Conservation (phyloP, 2,797 vertebrate species). For the Cyprinella venusta region DNA sequence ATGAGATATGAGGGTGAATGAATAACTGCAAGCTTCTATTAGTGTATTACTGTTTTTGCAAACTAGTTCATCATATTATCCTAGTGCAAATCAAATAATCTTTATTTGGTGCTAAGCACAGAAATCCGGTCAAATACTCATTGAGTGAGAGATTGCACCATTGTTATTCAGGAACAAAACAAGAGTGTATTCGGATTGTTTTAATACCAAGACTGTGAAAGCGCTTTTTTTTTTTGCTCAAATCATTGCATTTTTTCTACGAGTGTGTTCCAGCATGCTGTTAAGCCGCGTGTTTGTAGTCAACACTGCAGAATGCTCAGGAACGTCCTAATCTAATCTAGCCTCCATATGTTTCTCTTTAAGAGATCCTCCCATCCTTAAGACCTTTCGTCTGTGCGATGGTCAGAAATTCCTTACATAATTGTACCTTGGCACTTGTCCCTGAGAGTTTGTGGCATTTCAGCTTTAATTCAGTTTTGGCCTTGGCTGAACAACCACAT, state of each 20-base stretch:
- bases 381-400: conserved; percentile 50
- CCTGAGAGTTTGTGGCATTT: conserved; percentile 39
- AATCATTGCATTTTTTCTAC: conserved; percentile 33
- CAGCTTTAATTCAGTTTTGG: conserved; percentile 45
- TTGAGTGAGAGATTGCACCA: background rate
- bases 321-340: conserved; percentile 63
- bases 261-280: background rate
- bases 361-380: conserved; percentile 56
- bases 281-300: conserved; percentile 49
- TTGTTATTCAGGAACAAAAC: conserved; percentile 27
- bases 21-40: background rate
- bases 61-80: conserved; percentile 2
- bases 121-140: conserved; percentile 6
- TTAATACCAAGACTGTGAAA: conserved; percentile 24
- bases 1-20: background rate
- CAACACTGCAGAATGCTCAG: conserved; percentile 41
- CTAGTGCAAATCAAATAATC: conserved; percentile 11
- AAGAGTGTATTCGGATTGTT: conserved; percentile 15
- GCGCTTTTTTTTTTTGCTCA: background rate
- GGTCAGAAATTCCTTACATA: conserved; percentile 51
- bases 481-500: conserved; percentile 19
- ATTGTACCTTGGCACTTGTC: conserved; percentile 52
- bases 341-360: conserved; percentile 61
- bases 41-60: background rate
- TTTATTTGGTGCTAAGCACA: conserved; percentile 9